Percentiles rank a stretch among this genome's conserved stretches.
phyloP scores from a whole-genome alignment of 2,888 invertebrate genomes.

The Dione vanillae region DNA sequence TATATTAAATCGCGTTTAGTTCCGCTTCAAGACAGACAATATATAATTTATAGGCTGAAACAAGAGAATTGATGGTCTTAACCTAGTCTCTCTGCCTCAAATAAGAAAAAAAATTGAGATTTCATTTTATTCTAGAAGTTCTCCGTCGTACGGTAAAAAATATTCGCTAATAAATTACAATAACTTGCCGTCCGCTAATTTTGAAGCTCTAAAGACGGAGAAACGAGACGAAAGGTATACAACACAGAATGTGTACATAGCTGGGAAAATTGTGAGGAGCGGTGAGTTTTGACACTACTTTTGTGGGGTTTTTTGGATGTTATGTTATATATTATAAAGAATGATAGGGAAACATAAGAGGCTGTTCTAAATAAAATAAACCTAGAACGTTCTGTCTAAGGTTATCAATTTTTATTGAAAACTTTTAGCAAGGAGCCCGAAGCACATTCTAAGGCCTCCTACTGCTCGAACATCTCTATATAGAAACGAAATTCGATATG shows the following conservation, averaged over 20 bases:
- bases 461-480: no score
- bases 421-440: no score
- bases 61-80: background rate
- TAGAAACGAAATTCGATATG: no score
- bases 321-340: no score
- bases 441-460: no score
- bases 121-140: slow-evolving; percentile 54
- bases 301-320: no score
- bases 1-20: no score
- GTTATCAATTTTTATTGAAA: no score
- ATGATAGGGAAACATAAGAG: no score
- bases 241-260: slow-evolving; percentile 67
- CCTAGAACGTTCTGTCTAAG: no score
- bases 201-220: slow-evolving; percentile 58
- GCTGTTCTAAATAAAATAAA: no score
- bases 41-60: background rate
- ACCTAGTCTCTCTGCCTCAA: background rate
- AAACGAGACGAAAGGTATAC: slow-evolving; percentile 63
- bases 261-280: slow-evolving; percentile 69
- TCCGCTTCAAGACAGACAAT: no score
- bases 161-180: slow-evolving; percentile 73
- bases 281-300: slow-evolving; percentile 51
- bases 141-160: slow-evolving; percentile 57
- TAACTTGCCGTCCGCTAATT: slow-evolving; percentile 67
- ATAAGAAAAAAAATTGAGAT: background rate